These are phyloP conservation scores for Aegithalos caudatus DNA, from an alignment of 2,113 vertebrate species.

Conservation along the genomic window DNA sequence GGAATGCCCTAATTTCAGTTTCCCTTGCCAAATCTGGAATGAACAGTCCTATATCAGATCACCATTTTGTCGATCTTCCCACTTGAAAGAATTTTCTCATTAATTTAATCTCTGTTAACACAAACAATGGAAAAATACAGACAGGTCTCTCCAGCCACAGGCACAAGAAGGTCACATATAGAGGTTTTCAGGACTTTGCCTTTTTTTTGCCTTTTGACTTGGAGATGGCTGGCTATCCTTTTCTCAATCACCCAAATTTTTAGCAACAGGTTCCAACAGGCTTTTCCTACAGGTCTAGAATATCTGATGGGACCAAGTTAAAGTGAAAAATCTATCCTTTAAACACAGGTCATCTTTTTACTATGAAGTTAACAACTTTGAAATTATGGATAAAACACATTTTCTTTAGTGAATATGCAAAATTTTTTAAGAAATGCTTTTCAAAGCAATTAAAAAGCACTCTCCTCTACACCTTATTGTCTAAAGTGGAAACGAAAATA, in stretches of 20 bases:
- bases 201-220: not conserved
- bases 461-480: not conserved
- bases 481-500: not conserved
- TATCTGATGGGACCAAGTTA: constrained; percentile 22
- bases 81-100: constrained; percentile 3
- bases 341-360: not conserved
- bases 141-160: not conserved
- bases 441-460: not conserved
- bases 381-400: not conserved
- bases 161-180: not conserved
- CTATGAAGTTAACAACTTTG: not conserved
- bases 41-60: not conserved
- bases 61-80: not conserved
- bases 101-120: constrained; percentile 15
- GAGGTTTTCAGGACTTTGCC: not conserved
- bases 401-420: not conserved
- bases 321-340: not conserved
- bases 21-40: not conserved
- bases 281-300: not conserved
- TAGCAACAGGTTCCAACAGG: constrained; percentile 9
- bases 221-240: not conserved
- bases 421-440: not conserved
- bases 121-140: constrained; percentile 48
- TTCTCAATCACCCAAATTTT: not conserved
- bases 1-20: not conserved